Conservation (phyloP, 2,113 vertebrate species). For the Stomatorhinus ivindoensis region DNA sequence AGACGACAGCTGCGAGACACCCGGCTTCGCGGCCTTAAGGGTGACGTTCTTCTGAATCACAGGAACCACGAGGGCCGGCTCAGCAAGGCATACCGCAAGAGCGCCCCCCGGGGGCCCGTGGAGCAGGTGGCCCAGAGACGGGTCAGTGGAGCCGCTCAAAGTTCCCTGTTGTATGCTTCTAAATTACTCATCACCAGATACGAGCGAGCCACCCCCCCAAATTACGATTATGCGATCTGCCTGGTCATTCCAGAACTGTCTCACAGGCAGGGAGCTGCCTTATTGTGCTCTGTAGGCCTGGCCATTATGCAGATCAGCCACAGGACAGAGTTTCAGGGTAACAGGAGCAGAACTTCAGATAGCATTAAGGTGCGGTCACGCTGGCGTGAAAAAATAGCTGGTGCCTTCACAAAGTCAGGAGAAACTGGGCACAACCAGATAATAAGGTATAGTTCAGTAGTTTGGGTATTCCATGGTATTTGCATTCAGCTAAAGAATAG, state of each 20-base stretch:
- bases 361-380: neutral
- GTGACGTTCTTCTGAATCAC: neutral
- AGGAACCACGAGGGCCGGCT: neutral
- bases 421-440: neutral
- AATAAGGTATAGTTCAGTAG: neutral
- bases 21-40: neutral
- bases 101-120: neutral
- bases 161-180: neutral
- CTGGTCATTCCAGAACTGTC: neutral
- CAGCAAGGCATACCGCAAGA: neutral
- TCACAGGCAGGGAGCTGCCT: neutral
- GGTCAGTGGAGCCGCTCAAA: neutral
- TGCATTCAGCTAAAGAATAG: neutral
- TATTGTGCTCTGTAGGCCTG: too few relatives aligned
- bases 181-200: too few relatives aligned
- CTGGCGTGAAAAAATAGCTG: neutral
- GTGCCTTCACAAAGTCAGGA: neutral
- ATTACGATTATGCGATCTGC: too few relatives aligned
- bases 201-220: too few relatives aligned
- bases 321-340: neutral
- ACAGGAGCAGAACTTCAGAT: neutral
- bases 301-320: neutral
- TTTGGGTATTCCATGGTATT: neutral
- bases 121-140: neutral
- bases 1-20: neutral